Evolutionary conservation across 2,797 vertebrate genomes (phyloP), one percentile per base, ranked within the genome.

Genomic region (Neosalanx taihuensis): DNA sequence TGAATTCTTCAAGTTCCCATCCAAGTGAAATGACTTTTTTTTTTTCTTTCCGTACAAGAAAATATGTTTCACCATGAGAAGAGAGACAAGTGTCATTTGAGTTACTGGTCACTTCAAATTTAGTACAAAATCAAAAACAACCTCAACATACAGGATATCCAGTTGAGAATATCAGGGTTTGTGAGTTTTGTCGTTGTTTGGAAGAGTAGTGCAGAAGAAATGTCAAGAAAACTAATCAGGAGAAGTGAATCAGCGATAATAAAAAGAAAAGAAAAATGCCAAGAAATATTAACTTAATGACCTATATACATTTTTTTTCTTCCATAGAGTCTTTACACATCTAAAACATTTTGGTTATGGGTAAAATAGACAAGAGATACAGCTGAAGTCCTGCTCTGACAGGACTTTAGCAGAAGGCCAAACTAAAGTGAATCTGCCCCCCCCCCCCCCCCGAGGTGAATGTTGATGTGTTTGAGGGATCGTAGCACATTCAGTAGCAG

Each of bases 41-140:
- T 91, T 85, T 90, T 84, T 89, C 81, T 76, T 91, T 85, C 90
- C 80, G 82, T 85, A 90, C 88, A 89, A 90, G 80, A 89, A 87
- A 88, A 90, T 85, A 82, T 80, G 78, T 83, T 89, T 91, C 89
- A 91, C 89, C 84, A 90, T 88, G 86, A 88, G 85, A 76, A 84
- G 82, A 83, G 84, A 87, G 82, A 83, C 41, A 73, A 20, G 76
- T 86, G 74, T 86, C 83, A 84, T 89, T 82, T 59, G 86, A 87
- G 88, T 72, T 84, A 87, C 79, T 84, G 81, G 74, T 85, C 70
- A 81, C 78, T 84, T 79, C 82, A 89, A 88, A 87, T 86, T 76
- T 74, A 75, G 75, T 85, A 87, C 84, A 89, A 88, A 88, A 86
- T 76, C 84, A 85, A 79, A 84, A 85, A 79, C 3, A 72, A 72